Evolutionary conservation across 2,113 vertebrate species (phyloP).

Genomic region (Ammodytes dubius): DNA sequence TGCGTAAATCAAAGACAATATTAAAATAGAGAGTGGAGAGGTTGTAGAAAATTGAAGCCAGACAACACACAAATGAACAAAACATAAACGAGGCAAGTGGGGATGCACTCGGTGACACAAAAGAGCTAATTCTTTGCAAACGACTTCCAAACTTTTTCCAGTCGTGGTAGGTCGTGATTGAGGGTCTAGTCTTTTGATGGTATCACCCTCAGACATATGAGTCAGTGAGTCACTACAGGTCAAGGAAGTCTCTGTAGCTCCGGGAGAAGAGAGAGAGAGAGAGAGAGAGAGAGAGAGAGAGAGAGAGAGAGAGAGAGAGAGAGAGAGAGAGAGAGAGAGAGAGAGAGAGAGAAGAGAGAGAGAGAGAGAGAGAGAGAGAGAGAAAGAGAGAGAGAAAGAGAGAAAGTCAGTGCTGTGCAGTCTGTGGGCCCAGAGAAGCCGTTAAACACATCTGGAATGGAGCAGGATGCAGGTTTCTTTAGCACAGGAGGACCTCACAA

Average conservation of each 20-base stretch:
- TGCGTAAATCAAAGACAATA: slow-evolving; percentile 55
- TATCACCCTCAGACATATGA: slow-evolving; percentile 9
- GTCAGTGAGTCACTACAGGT: slow-evolving; percentile 35
- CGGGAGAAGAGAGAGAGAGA: too few relatives aligned
- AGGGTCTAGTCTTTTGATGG: background rate
- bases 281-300: too few relatives aligned
- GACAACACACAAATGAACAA: background rate
- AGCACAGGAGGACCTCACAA: slow-evolving; percentile 49
- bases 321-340: too few relatives aligned
- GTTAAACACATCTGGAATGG: slow-evolving; percentile 74
- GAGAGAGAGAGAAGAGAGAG: too few relatives aligned
- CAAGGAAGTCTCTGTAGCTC: slow-evolving; percentile 1
- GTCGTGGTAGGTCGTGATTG: background rate
- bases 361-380: too few relatives aligned
- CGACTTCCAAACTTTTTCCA: background rate
- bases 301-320: too few relatives aligned
- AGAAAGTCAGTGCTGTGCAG: background rate
- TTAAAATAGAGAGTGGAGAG: slow-evolving; percentile 22
- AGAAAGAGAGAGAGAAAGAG: too few relatives aligned
- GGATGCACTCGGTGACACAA: background rate
- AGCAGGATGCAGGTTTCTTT: slow-evolving; percentile 53
- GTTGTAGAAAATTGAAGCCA: slow-evolving; percentile 9
- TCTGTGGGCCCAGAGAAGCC: slow-evolving; percentile 57
- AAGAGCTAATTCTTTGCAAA: background rate
- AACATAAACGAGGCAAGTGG: background rate